phyloP scores from a whole-genome alignment of 2,888 invertebrate genomes.

The Drosophila meridionalis region DNA sequence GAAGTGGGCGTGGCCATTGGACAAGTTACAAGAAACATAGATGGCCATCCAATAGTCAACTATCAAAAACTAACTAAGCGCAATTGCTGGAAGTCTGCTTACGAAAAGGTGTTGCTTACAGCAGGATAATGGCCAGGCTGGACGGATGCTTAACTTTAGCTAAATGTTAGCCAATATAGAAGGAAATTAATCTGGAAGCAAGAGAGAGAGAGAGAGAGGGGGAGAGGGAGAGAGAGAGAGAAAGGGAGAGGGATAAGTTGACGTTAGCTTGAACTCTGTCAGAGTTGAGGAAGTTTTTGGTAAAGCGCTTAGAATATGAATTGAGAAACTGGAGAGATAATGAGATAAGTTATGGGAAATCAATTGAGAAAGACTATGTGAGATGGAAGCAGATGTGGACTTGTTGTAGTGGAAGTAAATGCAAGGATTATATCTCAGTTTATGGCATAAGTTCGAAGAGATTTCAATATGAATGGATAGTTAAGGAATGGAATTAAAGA shows the following conservation, averaged over 20 bases:
- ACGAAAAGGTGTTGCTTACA: conserved; percentile 26
- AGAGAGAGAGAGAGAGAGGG: neutral
- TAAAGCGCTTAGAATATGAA: neutral
- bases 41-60: conserved; percentile 9
- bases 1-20: conserved; percentile 35
- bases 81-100: conserved; percentile 39
- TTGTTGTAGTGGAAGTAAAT: neutral
- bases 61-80: conserved; percentile 16
- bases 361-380: neutral
- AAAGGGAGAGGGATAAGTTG: neutral
- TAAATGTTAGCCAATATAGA: conserved; percentile 1
- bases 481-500: no score
- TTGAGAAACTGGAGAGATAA: neutral
- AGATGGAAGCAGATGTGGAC: fast-evolving
- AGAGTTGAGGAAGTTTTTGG: neutral
- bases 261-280: neutral
- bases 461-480: neutral
- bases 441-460: neutral
- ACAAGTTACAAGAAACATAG: conserved; percentile 50
- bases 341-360: neutral
- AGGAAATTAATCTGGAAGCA: neutral
- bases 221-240: neutral
- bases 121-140: neutral
- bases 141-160: neutral
- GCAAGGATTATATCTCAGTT: neutral